A percentile compares a stretch with the other conserved stretches of the same genome.
phyloP scores from a whole-genome alignment of 2,113 vertebrate genomes.

The Rhabdomys dilectus region DNA sequence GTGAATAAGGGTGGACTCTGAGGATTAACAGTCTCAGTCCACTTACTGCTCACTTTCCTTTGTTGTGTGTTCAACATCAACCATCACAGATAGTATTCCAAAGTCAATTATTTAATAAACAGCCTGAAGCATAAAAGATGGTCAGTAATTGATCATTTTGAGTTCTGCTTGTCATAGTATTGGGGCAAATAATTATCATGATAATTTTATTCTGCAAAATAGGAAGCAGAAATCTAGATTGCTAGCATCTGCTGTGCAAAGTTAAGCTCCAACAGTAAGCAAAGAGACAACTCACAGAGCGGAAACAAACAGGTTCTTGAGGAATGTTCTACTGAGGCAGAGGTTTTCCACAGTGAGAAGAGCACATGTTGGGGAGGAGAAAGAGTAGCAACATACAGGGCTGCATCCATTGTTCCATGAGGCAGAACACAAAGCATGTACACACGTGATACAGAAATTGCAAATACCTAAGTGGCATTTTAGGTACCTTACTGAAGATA shows the following conservation, averaged over 20 bases:
- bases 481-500: neutral
- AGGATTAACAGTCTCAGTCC: neutral
- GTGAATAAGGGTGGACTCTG: neutral
- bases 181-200: neutral
- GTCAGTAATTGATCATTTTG: neutral
- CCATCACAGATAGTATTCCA: neutral
- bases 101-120: neutral
- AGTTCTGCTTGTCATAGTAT: neutral
- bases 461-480: neutral
- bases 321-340: neutral
- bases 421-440: constrained; percentile 17
- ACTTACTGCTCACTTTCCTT: neutral
- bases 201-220: neutral
- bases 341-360: neutral
- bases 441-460: neutral
- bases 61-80: neutral
- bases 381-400: neutral
- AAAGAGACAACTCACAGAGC: neutral
- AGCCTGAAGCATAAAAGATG: neutral
- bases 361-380: neutral
- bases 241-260: neutral
- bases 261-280: neutral
- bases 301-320: neutral
- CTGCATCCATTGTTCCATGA: neutral
- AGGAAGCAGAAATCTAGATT: neutral